phyloP scores from a whole-genome alignment of 1,140 invertebrate species.

The Drosophila nasuta region DNA sequence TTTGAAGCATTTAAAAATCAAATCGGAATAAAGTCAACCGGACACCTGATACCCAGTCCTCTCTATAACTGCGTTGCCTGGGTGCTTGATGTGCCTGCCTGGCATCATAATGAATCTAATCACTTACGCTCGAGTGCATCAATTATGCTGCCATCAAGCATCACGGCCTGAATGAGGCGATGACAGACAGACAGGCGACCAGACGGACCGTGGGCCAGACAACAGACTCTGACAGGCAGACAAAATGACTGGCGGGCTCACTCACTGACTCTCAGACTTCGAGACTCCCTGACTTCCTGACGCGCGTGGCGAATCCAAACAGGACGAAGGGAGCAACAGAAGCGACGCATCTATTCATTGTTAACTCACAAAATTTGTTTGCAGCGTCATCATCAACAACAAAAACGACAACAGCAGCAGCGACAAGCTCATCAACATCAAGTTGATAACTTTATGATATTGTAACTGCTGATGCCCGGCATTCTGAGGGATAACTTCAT shows the following conservation, averaged over 20 bases:
- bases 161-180: conserved; percentile 39
- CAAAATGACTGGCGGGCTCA: conserved; percentile 20
- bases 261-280: conserved; percentile 15
- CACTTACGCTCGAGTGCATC: conserved; percentile 85
- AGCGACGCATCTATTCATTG: conserved; percentile 67
- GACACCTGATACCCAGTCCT: conserved; percentile 63
- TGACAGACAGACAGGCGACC: conserved; percentile 42
- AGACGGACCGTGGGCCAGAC: conserved; percentile 13
- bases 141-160: conserved; percentile 83
- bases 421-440: conserved; percentile 67
- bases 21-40: background rate
- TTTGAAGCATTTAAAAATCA: conserved; percentile 48
- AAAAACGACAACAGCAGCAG: conserved; percentile 60
- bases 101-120: conserved; percentile 84
- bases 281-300: conserved; percentile 27
- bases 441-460: conserved; percentile 76
- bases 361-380: conserved; percentile 75
- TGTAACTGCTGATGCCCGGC: background rate
- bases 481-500: background rate
- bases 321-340: conserved; percentile 38
- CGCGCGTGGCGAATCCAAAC: conserved; percentile 51
- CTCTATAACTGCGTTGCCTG: conserved; percentile 30
- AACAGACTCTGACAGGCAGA: conserved; percentile 48
- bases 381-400: conserved; percentile 70
- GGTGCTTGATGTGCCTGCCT: conserved; percentile 57